These are phyloP conservation scores for Anseranas semipalmata DNA, from an alignment of 2,113 vertebrate species.

Conservation along the genomic window DNA sequence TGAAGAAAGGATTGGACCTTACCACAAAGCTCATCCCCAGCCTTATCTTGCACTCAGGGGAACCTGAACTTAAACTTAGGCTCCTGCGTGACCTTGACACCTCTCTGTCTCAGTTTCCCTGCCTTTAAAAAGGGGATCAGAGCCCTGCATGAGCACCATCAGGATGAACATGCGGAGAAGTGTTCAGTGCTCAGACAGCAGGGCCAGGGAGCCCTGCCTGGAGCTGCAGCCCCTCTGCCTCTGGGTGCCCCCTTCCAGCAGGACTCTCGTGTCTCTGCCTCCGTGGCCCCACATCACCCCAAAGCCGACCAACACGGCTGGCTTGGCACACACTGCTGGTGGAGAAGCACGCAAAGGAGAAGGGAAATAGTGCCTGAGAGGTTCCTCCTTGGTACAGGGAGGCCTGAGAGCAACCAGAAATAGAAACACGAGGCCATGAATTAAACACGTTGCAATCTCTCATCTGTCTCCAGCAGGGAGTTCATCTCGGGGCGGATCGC, in stretches of 20 bases:
- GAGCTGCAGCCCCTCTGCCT: neutral
- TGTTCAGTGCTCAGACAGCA: neutral
- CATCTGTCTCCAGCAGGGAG: neutral
- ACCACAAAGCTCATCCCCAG: neutral
- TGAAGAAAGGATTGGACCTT: neutral
- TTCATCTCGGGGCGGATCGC: slow-evolving; percentile 19
- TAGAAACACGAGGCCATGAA: slow-evolving; percentile 35
- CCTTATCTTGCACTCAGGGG: neutral
- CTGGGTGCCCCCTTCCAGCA: neutral
- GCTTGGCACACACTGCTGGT: fast-evolving
- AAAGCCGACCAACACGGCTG: neutral
- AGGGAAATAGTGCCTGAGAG: neutral
- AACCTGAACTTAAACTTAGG: neutral
- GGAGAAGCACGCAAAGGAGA: neutral
- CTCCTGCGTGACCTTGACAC: neutral
- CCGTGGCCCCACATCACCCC: neutral
- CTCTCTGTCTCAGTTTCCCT: neutral
- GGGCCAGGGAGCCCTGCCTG: neutral
- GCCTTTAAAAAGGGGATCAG: neutral
- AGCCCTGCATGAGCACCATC: neutral
- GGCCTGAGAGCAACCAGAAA: slow-evolving; percentile 41
- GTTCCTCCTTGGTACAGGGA: neutral
- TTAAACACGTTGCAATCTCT: slow-evolving; percentile 43
- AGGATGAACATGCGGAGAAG: fast-evolving
- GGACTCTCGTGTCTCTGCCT: neutral